A percentile compares a stretch with the other conserved stretches of the same genome.
Conservation (phyloP, 2,797 vertebrate species). For the Melanotaenia maccullochi region DNA sequence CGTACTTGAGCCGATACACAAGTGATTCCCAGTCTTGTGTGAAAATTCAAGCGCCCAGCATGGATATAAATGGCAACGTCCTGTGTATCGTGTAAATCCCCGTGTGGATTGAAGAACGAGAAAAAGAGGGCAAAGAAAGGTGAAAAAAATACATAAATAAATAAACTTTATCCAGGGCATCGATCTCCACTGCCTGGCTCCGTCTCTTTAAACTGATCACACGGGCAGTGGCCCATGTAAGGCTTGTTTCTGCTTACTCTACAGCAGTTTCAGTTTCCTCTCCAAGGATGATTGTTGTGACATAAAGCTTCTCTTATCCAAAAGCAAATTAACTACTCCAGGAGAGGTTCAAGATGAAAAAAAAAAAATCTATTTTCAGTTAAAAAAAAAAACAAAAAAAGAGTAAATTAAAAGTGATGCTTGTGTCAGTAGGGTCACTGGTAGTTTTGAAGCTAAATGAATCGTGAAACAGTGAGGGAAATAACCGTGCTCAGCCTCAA, state of each 20-base stretch:
- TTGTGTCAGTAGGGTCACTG: conserved; percentile 50
- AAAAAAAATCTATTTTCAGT: conserved; percentile 45
- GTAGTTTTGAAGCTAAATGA: conserved; percentile 64
- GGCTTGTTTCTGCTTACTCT: conserved; percentile 29
- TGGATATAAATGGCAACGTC: conserved; percentile 26
- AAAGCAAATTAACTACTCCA: conserved; percentile 43
- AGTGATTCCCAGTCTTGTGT: conserved; percentile 32
- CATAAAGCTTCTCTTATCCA: conserved; percentile 34
- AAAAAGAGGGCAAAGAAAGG: neutral
- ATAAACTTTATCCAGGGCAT: conserved; percentile 30
- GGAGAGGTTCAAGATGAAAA: conserved; percentile 13
- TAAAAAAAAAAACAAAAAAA: conserved; percentile 25
- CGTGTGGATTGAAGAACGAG: neutral
- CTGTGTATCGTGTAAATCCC: conserved; percentile 12
- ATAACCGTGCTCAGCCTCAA: conserved; percentile 54
- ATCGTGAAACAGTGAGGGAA: conserved; percentile 50
- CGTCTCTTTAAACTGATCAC: conserved; percentile 40
- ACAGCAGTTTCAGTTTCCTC: conserved; percentile 14
- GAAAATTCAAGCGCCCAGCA: neutral
- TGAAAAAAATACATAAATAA: conserved; percentile 1
- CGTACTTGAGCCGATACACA: neutral
- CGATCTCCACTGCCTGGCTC: conserved; percentile 50
- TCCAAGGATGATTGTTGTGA: conserved; percentile 33
- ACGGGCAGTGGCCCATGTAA: conserved; percentile 15
- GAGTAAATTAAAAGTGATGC: conserved; percentile 64